phyloP scores from a whole-genome alignment of 2,888 invertebrate genomes.

The Cheiracanthium punctorium region DNA sequence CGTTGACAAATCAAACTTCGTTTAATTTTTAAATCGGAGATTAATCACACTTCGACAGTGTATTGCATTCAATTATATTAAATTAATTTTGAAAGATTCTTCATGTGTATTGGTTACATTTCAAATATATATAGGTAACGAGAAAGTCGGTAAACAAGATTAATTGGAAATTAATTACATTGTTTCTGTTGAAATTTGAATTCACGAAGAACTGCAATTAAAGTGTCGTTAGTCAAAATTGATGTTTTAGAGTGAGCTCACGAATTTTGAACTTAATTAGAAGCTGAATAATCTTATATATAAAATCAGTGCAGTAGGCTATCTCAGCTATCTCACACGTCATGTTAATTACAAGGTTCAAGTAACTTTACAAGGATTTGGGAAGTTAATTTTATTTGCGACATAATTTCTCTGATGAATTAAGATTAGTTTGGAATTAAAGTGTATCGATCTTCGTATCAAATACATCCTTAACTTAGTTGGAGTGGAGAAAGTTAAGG shows the following conservation, averaged over 20 bases:
- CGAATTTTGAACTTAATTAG: background rate
- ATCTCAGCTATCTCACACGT: background rate
- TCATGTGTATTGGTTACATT: too few species aligned
- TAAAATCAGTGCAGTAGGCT: background rate
- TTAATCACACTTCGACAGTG: too few species aligned
- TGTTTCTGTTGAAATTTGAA: background rate
- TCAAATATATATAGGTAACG: too few species aligned
- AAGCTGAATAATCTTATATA: background rate
- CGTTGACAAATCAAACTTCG: too few species aligned
- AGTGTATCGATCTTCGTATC: too few species aligned
- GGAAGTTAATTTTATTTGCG: background rate
- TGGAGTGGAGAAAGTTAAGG: too few species aligned
- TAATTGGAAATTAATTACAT: background rate
- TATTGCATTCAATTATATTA: too few species aligned
- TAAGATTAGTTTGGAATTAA: too few species aligned
- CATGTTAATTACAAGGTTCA: background rate
- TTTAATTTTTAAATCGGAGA: too few species aligned
- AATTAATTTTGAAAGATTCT: too few species aligned
- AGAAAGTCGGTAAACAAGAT: background rate
- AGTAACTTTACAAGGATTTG: background rate
- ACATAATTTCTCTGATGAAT: too few species aligned
- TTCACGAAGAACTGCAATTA: conserved; percentile 48
- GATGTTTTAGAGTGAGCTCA: conserved; percentile 3
- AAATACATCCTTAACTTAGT: too few species aligned
- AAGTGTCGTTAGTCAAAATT: conserved; percentile 50